A percentile compares a stretch with the other conserved stretches of the same genome.
These are phyloP conservation scores for Hycleus phaleratus DNA, from an alignment of 1,140 invertebrate species.

Conservation along the genomic window DNA sequence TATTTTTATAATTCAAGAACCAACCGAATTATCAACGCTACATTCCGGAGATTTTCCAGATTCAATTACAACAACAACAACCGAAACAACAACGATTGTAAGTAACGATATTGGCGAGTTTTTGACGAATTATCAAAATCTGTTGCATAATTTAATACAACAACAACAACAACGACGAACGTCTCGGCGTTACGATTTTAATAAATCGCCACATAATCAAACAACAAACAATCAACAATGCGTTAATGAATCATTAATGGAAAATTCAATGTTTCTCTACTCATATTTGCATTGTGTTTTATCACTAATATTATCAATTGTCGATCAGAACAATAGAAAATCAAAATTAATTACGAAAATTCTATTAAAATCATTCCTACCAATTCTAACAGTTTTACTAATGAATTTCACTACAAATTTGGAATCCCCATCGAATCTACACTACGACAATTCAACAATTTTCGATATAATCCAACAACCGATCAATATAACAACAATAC, in stretches of 20 bases:
- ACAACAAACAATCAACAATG: slow-evolving; percentile 11
- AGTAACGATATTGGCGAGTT: slow-evolving; percentile 8
- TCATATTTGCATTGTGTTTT: slow-evolving; percentile 20
- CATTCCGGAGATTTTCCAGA: not conserved
- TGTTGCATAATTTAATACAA: slow-evolving; percentile 11
- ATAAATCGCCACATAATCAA: not conserved
- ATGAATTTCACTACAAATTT: slow-evolving; percentile 3
- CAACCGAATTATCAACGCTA: not conserved
- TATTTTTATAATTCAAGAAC: not conserved
- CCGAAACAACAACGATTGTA: not conserved
- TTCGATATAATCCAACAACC: slow-evolving; percentile 9
- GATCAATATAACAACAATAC: slow-evolving; percentile 6
- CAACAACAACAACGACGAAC: not conserved
- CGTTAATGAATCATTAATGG: slow-evolving; percentile 12
- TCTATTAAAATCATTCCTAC: slow-evolving; percentile 10
- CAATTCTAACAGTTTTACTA: slow-evolving; percentile 8
- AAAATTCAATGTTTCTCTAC: slow-evolving; percentile 19
- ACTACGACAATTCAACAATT: not conserved
- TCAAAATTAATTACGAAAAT: slow-evolving; percentile 6
- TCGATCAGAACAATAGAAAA: not conserved
- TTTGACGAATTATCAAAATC: slow-evolving; percentile 12
- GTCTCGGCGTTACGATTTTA: not conserved
- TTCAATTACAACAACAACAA: not conserved
- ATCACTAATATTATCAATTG: slow-evolving; percentile 5
- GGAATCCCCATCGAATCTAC: not conserved